phyloP scores from a whole-genome alignment of 64 coral and sea anemone genomes.

The Montipora cactus region DNA sequence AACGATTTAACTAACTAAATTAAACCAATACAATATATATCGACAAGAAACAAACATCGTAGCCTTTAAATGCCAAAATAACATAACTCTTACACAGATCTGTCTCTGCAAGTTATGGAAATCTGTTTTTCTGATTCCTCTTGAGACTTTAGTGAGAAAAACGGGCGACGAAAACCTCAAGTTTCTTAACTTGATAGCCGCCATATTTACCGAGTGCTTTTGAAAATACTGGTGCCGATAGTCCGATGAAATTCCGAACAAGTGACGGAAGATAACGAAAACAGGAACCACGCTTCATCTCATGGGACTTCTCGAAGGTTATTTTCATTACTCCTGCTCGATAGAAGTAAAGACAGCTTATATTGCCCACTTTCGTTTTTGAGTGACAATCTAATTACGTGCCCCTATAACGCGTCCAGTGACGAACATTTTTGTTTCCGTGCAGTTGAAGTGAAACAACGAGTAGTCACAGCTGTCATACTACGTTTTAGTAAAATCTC shows the following conservation, averaged over 20 bases:
- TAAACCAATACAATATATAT: too few relatives aligned
- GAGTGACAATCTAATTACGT: too few relatives aligned
- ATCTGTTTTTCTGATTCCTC: neutral
- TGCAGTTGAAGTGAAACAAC: too few relatives aligned
- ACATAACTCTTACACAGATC: neutral
- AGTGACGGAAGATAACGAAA: slow-evolving; percentile 34
- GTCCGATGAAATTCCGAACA: slow-evolving; percentile 19
- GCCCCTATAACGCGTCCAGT: too few relatives aligned
- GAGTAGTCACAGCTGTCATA: too few relatives aligned
- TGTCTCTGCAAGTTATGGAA: neutral
- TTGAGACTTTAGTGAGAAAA: neutral
- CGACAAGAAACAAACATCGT: too few relatives aligned
- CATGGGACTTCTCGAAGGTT: neutral
- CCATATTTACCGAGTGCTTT: neutral
- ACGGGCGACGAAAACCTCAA: neutral
- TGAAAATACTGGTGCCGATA: neutral
- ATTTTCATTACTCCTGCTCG: too few relatives aligned
- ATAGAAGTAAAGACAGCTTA: too few relatives aligned
- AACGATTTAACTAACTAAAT: neutral
- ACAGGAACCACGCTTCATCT: neutral
- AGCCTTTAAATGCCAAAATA: neutral
- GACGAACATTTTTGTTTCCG: too few relatives aligned
- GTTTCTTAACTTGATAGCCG: neutral
- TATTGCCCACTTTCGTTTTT: too few relatives aligned
- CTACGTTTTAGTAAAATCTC: too few relatives aligned